These are phyloP conservation scores for Neodiprion lecontei DNA, from an alignment of 1,140 invertebrate species.

Conservation along the genomic window DNA sequence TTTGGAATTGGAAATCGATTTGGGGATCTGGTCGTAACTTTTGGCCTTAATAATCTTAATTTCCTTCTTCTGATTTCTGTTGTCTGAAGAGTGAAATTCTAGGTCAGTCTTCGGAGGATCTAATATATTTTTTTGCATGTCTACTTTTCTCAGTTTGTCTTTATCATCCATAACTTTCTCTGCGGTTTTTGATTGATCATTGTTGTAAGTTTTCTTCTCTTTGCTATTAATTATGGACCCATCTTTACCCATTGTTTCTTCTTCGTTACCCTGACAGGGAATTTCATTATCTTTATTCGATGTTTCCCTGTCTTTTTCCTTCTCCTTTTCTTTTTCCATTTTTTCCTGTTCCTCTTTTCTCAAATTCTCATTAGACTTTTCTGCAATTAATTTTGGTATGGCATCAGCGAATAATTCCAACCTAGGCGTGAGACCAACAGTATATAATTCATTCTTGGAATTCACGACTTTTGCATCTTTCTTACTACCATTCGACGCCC, in stretches of 20 bases:
- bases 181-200: neutral
- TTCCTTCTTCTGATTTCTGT: constrained; percentile 32
- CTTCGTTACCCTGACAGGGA: neutral
- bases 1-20: constrained; percentile 24
- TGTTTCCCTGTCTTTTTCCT: neutral
- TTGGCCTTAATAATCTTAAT: constrained; percentile 42
- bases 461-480: constrained; percentile 35
- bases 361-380: constrained; percentile 44
- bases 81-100: constrained; percentile 23
- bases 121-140: constrained; percentile 6
- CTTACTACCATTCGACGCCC: constrained; percentile 25
- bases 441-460: constrained; percentile 50
- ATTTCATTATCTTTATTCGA: neutral
- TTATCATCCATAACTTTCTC: neutral
- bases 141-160: neutral
- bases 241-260: neutral
- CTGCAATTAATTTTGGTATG: constrained; percentile 55
- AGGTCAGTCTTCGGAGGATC: constrained; percentile 27
- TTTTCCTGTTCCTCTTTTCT: constrained; percentile 24
- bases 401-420: constrained; percentile 56
- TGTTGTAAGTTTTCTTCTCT: neutral
- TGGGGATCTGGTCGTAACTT: constrained; percentile 49
- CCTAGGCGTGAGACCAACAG: constrained; percentile 52
- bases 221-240: neutral
- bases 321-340: constrained; percentile 16